A percentile compares a stretch with the other conserved stretches of the same genome.
Evolutionary conservation across 2,113 vertebrate genomes (phyloP).

Genomic region (Dissostichus mawsoni): DNA sequence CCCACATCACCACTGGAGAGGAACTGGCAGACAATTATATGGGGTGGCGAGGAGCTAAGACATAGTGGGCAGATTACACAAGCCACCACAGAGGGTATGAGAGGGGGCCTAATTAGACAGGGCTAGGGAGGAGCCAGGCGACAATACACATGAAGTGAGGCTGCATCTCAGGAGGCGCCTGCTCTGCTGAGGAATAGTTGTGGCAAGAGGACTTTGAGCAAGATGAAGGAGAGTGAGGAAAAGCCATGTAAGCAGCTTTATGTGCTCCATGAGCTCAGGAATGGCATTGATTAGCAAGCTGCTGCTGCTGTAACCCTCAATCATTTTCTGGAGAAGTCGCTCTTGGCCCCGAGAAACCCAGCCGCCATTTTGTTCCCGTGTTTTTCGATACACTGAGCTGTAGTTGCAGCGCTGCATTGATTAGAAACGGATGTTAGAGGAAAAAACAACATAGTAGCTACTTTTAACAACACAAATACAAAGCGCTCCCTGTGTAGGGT

Average conservation of each 20-base stretch:
- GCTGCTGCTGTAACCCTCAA: slow-evolving; percentile 26
- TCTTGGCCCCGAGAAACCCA: slow-evolving; percentile 8
- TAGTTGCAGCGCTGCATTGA: slow-evolving; percentile 32
- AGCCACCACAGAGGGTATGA: slow-evolving; percentile 90
- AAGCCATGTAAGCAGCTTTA: slow-evolving; percentile 78
- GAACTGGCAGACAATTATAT: slow-evolving; percentile 87
- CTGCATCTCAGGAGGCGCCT: slow-evolving; percentile 87
- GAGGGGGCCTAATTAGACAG: slow-evolving; percentile 91
- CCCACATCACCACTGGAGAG: slow-evolving; percentile 84
- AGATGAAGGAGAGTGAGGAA: slow-evolving; percentile 68
- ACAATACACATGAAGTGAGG: slow-evolving; percentile 80
- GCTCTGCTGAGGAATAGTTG: slow-evolving; percentile 72
- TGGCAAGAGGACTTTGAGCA: slow-evolving; percentile 71
- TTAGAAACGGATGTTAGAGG: slow-evolving; percentile 28
- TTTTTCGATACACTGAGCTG: slow-evolving; percentile 30
- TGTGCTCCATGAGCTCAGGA: slow-evolving; percentile 65
- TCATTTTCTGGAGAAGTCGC: slow-evolving; percentile 46
- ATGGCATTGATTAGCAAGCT: slow-evolving; percentile 81
- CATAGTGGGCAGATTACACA: slow-evolving; percentile 87
- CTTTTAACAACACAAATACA: slow-evolving; percentile 34
- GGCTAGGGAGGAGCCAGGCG: slow-evolving; percentile 89
- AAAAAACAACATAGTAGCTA: slow-evolving; percentile 26
- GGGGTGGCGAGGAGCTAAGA: slow-evolving; percentile 89
- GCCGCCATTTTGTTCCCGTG: slow-evolving; percentile 62
- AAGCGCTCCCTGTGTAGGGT: slow-evolving; percentile 1